Evolutionary conservation across 2,888 invertebrate genomes (phyloP), one percentile per base, ranked within the genome.

Genomic region (Oxystoma pomonae): DNA sequence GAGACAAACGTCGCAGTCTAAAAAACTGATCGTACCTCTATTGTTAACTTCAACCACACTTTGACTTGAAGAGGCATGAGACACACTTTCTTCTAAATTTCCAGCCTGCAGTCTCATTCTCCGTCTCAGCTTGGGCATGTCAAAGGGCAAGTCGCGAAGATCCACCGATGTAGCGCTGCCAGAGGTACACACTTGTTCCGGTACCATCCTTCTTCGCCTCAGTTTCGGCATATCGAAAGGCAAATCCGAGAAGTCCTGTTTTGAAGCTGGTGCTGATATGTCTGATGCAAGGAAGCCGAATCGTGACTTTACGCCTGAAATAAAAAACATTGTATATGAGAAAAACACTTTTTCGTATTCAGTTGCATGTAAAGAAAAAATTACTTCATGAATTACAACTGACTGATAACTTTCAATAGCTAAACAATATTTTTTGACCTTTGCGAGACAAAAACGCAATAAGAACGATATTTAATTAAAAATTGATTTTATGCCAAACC

Each of bases 211-310:
- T 73, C 87, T 81, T 67, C 92, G 83, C 63, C 92, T 83, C 69
- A 94, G 80, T 78, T 94, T 94, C 58, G 94, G 94, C 93, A 94
- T 94, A 73, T 94, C 93, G 73, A 94, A 94, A 1, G 94, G 94
- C 70, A 94, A 84, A 81, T 93, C 92, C 21, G 88, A 86, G 67
- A 91, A 81, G 73, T 91, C 90, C 60, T 87, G 87, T 58, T 89
- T 87, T 59, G 74, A 76, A 52, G 86, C 85, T 49, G 86, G 85
- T 61, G 85, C 81, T 17, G 75, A 73, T 64, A 77, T 63, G 66
- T 77, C 77, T 1, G 72, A 71, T 1, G 66, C 65, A 19, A 73
- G 70, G 65, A 78, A 74, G 16, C 75, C 77, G 63, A 78, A 76
- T 55, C 87, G 78, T 5, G 86, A 87, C 76, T 90, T 90, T n/a